These are phyloP conservation scores for Podotricha telesiphe DNA, from an alignment of 2,888 invertebrate species.

Conservation along the genomic window DNA sequence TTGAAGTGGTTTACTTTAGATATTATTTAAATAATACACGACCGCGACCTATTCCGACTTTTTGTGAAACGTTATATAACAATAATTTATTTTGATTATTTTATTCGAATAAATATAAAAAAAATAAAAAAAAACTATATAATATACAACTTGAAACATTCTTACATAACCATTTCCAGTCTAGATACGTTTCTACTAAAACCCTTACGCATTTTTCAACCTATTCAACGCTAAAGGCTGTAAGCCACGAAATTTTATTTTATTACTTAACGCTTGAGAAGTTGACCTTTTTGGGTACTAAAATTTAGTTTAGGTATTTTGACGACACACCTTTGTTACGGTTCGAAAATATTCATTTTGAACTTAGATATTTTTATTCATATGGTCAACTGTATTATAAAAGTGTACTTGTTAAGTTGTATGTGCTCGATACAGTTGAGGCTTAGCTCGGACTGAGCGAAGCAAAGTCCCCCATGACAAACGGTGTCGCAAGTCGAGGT, in stretches of 20 bases:
- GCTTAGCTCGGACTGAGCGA: too few relatives aligned
- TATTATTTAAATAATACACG: too few relatives aligned
- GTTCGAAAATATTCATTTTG: constrained; percentile 19
- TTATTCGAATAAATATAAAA: too few relatives aligned
- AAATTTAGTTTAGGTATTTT: constrained; percentile 37
- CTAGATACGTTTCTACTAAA: neutral
- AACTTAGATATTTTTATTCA: neutral
- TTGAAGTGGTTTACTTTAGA: too few relatives aligned
- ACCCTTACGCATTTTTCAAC: constrained; percentile 29
- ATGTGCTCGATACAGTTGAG: too few relatives aligned
- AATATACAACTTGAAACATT: neutral
- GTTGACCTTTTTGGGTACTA: constrained; percentile 33
- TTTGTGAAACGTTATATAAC: too few relatives aligned
- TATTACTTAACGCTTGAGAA: constrained; percentile 30
- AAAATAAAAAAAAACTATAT: neutral
- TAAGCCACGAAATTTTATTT: constrained; percentile 39
- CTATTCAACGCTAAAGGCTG: constrained; percentile 33
- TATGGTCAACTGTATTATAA: neutral
- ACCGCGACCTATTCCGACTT: too few relatives aligned
- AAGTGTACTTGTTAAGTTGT: too few relatives aligned
- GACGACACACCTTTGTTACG: constrained; percentile 25
- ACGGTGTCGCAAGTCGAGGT: too few relatives aligned
- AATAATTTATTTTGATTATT: too few relatives aligned
- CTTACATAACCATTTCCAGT: neutral
- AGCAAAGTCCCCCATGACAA: too few relatives aligned